Evolutionary conservation across 1,140 invertebrate species (phyloP).

Genomic region (Aphelinus atriplicis): DNA sequence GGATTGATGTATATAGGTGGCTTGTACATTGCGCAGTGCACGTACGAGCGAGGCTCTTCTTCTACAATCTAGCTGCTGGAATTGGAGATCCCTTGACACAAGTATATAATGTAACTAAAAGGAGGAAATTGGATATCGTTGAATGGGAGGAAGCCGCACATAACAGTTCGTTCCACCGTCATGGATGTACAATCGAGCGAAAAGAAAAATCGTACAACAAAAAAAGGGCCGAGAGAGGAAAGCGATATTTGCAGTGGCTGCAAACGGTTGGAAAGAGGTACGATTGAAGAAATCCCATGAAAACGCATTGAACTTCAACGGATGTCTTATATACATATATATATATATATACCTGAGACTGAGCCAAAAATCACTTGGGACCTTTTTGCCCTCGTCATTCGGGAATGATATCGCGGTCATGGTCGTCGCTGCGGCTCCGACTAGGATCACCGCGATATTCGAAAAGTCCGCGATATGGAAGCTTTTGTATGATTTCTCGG

Average conservation of each 20-base stretch:
- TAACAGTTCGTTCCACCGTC: constrained; percentile 24
- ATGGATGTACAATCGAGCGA: constrained; percentile 7
- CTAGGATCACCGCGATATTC: too few relatives aligned
- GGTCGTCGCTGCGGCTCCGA: background rate
- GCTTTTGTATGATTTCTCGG: too few relatives aligned
- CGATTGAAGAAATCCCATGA: constrained; percentile 22
- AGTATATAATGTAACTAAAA: too few relatives aligned
- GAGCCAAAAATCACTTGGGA: background rate
- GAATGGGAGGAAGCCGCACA: constrained; percentile 7
- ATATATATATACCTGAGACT: constrained; percentile 3
- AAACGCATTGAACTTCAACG: constrained; percentile 31
- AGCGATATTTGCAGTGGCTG: background rate
- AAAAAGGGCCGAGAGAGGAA: background rate
- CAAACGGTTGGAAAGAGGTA: background rate
- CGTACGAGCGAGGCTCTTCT: too few relatives aligned
- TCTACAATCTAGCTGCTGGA: too few relatives aligned
- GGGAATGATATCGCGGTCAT: background rate
- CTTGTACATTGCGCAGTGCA: too few relatives aligned
- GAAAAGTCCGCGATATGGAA: too few relatives aligned
- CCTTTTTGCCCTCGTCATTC: background rate
- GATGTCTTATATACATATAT: background rate
- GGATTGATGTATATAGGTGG: too few relatives aligned
- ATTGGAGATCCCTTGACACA: too few relatives aligned
- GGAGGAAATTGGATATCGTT: constrained; percentile 10
- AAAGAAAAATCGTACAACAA: background rate